These are phyloP conservation scores for Rhagoletis pomonella DNA, from an alignment of 1,140 invertebrate species.

Conservation along the genomic window DNA sequence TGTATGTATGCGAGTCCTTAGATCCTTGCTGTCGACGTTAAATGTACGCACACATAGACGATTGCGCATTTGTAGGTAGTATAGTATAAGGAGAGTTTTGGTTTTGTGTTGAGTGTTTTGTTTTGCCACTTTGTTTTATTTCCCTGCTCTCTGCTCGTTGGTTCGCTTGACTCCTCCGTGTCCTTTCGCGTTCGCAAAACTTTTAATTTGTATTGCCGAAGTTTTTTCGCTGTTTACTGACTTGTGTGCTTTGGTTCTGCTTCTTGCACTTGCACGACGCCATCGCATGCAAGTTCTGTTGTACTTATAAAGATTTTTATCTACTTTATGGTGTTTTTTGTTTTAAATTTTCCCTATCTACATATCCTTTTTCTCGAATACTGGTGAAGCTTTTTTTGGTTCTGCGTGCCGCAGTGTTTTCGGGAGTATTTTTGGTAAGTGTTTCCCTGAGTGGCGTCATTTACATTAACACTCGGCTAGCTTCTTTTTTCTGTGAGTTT, in stretches of 20 bases:
- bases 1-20: neutral
- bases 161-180: neutral
- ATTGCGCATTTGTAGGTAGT: too few species aligned
- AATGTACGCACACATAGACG: neutral
- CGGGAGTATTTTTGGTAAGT: neutral
- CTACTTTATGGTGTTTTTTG: neutral
- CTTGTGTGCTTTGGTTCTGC: neutral
- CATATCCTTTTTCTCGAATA: neutral
- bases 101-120: too few species aligned
- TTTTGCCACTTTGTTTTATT: neutral
- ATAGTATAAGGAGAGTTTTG: too few species aligned
- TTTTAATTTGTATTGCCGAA: constrained; percentile 1
- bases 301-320: too few species aligned
- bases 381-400: neutral
- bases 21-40: neutral
- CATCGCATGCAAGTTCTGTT: too few species aligned
- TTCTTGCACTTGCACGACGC: neutral
- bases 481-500: neutral
- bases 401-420: too few species aligned
- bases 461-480: neutral
- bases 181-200: neutral
- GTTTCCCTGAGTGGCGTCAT: neutral
- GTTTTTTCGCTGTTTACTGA: neutral
- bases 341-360: neutral
- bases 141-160: neutral